Evolutionary conservation across 2,888 invertebrate genomes (phyloP), one percentile per base, ranked within the genome.

Genomic region (Standfussiana lucernea): DNA sequence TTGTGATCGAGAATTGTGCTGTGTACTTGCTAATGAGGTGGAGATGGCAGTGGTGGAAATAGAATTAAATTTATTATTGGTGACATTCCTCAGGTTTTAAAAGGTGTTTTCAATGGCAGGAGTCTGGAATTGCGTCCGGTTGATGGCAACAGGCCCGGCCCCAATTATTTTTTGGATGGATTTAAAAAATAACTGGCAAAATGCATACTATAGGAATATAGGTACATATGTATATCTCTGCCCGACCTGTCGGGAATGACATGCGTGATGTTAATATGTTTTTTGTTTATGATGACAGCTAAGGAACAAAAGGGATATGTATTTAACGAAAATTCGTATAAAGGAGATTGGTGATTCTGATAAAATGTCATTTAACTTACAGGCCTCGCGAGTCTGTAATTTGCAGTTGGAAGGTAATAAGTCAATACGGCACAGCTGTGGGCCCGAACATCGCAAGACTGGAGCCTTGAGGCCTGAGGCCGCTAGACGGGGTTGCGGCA

Each of bases 1-100:
- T 64, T 42, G 15, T 50, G 21, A 68, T 56, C 76, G 64, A 59
- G 35, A 24, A 61, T 24, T 28, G 61, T 64, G 21, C 15, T 24
- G 15, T 64, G 76, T 66, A 47, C 13, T 77, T 1, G 28, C 67
- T 81, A 83, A 83, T 72, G 71, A 81, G 62, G 37, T 40, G 59
- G 37, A n/a, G 32, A 64, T 42, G 62, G 47, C 1, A 32, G n/a
- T 42, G 18, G n/a, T 35, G 0, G 28, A 15, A 45, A 15, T 35
- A 13, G 13, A 53, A 64, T 28, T 28, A 11, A 62, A 42, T 28
- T 45, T 28, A 37, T 18, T 35, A 13, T 45, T 62, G 28, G 40
- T 21, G 53, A 40, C 15, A 70, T 32, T 32, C 15, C n/a, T n/a
- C 8, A 8, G 10, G 4, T 56, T 28, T n/a, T 24, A 24, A 7